phyloP scores from a whole-genome alignment of 1,140 invertebrate genomes.

The Mycetomoellerius zeteki region DNA sequence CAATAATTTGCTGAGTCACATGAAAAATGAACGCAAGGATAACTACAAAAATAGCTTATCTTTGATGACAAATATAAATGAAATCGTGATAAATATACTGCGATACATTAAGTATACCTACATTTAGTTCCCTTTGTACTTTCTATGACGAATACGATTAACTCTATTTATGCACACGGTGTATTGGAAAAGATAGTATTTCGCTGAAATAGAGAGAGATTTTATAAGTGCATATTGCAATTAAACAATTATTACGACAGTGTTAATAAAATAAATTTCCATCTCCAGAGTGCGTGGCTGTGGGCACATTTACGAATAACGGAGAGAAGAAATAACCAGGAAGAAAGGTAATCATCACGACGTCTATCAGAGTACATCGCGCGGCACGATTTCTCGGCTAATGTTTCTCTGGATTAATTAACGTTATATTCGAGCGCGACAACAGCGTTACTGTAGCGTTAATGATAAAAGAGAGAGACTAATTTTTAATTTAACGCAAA shows the following conservation, averaged over 20 bases:
- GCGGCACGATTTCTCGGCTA: not conserved
- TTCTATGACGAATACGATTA: slow-evolving; percentile 22
- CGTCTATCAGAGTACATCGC: not conserved
- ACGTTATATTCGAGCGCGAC: not conserved
- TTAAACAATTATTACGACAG: slow-evolving; percentile 29
- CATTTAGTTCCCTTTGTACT: not conserved
- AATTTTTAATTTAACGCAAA: slow-evolving; percentile 56
- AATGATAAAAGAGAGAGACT: slow-evolving; percentile 41
- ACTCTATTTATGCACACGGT: not conserved
- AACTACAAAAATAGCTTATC: slow-evolving; percentile 23
- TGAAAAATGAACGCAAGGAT: slow-evolving; percentile 1
- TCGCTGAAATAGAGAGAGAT: not conserved
- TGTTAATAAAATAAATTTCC: slow-evolving; percentile 38
- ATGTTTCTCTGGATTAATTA: slow-evolving; percentile 21
- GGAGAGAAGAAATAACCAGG: slow-evolving; percentile 11
- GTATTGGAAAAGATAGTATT: not conserved
- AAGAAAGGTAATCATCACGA: slow-evolving; percentile 32
- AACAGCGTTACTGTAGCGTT: slow-evolving; percentile 43
- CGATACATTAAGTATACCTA: not conserved
- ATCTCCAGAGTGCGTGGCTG: not conserved
- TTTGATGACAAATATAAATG: not conserved
- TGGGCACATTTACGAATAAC: slow-evolving; percentile 1
- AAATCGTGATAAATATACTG: not conserved
- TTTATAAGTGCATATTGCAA: not conserved
- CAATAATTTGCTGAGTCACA: not conserved